Percentiles rank a stretch among this genome's conserved stretches.
Evolutionary conservation across 2,797 vertebrate genomes (phyloP).

Genomic region (Gastrophryne carolinensis): DNA sequence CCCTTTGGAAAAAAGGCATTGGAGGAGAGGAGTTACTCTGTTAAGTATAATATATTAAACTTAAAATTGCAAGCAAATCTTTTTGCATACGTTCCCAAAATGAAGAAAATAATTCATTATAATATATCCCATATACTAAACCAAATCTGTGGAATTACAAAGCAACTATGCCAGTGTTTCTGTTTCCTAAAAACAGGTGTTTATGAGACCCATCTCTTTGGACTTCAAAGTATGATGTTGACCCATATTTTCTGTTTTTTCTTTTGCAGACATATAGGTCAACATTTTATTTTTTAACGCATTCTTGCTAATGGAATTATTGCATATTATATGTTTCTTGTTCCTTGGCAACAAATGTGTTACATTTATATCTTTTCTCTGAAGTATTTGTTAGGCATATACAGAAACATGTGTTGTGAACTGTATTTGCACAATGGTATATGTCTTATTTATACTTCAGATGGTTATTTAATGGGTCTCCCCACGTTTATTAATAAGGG

Average conservation of each 20-base stretch:
- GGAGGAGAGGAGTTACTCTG: no score
- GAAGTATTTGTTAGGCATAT: constrained; percentile 15
- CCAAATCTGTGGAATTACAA: constrained; percentile 76
- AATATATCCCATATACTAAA: no score
- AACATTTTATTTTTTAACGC: neutral
- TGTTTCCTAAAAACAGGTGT: constrained; percentile 53
- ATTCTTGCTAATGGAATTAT: neutral
- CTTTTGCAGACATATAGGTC: constrained; percentile 20
- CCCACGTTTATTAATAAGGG: constrained; percentile 31
- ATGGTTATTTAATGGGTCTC: constrained; percentile 66
- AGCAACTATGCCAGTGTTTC: constrained; percentile 65
- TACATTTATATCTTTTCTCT: neutral
- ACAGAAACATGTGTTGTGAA: neutral
- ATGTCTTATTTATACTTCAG: constrained; percentile 26
- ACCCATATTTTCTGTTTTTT: constrained; percentile 16
- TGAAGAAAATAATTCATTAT: no score
- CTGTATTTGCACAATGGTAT: neutral
- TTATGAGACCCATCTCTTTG: constrained; percentile 69
- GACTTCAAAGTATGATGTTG: constrained; percentile 9
- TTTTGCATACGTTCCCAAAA: no score
- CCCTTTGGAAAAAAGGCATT: no score
- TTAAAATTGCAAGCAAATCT: no score
- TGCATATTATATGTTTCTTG: neutral
- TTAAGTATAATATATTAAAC: no score
- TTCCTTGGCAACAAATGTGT: neutral